phyloP scores from a whole-genome alignment of 2,113 vertebrate species.

The Clupea harengus region DNA sequence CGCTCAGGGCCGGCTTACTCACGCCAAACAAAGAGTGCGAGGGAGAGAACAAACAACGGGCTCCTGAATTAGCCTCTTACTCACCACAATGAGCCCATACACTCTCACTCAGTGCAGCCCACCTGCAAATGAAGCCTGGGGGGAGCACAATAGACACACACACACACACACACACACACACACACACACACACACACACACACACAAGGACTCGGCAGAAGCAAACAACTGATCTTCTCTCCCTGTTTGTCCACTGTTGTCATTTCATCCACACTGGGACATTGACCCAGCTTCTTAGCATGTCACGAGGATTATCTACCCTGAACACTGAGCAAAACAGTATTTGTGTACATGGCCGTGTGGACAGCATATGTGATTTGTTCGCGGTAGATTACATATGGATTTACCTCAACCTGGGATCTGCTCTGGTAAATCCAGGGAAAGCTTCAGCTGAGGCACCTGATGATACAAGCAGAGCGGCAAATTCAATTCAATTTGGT shows the following conservation, averaged over 20 bases:
- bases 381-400: neutral
- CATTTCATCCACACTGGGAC: neutral
- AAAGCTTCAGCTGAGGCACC: neutral
- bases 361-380: neutral
- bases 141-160: neutral
- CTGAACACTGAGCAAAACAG: neutral
- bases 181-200: neutral
- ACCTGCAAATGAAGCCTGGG: neutral
- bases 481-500: neutral
- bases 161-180: constrained; percentile 15
- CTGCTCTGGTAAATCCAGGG: neutral
- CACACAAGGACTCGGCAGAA: neutral
- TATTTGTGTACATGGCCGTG: neutral
- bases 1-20: neutral
- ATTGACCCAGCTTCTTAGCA: neutral
- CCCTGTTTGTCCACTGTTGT: neutral
- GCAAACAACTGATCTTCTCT: neutral
- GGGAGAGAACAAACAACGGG: neutral
- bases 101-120: neutral
- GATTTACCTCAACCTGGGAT: neutral
- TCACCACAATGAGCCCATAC: neutral
- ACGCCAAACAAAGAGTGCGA: neutral
- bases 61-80: constrained; percentile 1
- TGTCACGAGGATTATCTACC: neutral
- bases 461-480: neutral